Evolutionary conservation across 2,888 invertebrate genomes (phyloP), one percentile per base, ranked within the genome.

Genomic region (Listrodromus nycthemerus): DNA sequence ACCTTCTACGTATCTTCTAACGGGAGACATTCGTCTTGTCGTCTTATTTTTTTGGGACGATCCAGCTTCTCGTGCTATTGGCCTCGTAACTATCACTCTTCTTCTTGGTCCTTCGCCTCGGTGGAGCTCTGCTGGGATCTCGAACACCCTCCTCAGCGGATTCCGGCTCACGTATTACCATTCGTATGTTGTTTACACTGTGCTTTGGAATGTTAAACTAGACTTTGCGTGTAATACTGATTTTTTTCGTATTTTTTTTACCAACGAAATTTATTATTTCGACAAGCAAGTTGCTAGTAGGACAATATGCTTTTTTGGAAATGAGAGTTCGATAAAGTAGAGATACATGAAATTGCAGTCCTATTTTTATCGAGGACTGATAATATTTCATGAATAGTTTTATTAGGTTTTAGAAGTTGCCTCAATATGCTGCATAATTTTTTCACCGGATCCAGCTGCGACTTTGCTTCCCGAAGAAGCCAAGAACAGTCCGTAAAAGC

Each of bases 11-110:
- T 27, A 78, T 84, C 73, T 66, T 48, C 70, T 50, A 73, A 79
- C 81, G 55, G 52, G 66, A 74, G 77, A 83, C 83, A 83, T 85
- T 75, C 77, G 61, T 82, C 84, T 81, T 76, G 70, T 80, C 81
- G 70, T 80, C 81, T 79, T 81, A 77, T 80, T 83, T 70, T 83
- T 70, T 78, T 41, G 13, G 58, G 63, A 83, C 79, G 73, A 67
- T 75, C 73, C 48, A 45, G 45, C 74, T 69, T 73, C 67, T 70
- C 48, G 21, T 1, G 50, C 65, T 33, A 37, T n/a, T 13, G 50
- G n/a, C 45, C 73, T 73, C 70, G 71, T 78, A 78, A 71, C 69
- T 74, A 65, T 76, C 65, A 30, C 45, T 58, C 65, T 76, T 24
- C 27, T 48, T 33, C 24, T 24, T 13, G 55, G 30, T 58, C 58